phyloP scores from a whole-genome alignment of 2,888 invertebrate species.

The Drosophila neonasuta region DNA sequence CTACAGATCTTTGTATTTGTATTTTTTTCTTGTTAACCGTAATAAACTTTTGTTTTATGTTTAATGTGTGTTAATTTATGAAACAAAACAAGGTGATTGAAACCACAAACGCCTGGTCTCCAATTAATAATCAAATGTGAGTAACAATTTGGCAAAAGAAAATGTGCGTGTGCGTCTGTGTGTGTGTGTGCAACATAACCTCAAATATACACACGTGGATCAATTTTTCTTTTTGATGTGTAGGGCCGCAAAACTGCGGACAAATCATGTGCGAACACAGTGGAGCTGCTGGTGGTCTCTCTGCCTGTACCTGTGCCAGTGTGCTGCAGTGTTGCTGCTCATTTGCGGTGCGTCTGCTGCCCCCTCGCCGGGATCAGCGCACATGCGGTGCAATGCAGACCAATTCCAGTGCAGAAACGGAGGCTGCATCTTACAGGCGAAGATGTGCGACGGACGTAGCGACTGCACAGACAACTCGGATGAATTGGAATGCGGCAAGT shows the following conservation, averaged over 20 bases:
- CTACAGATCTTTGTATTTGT: constrained; percentile 14
- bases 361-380: constrained; percentile 51
- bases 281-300: constrained; percentile 38
- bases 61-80: constrained; percentile 29
- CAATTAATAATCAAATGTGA: constrained; percentile 47
- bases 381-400: constrained; percentile 78
- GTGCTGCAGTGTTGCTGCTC: constrained; percentile 56
- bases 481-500: constrained; percentile 80
- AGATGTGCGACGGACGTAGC: constrained; percentile 79
- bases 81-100: constrained; percentile 24
- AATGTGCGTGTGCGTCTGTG: too few species aligned
- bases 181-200: constrained; percentile 38
- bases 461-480: constrained; percentile 81
- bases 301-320: constrained; percentile 31
- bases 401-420: constrained; percentile 84
- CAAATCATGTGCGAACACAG: constrained; percentile 51
- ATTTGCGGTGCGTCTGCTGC: constrained; percentile 64
- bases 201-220: constrained; percentile 50
- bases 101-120: constrained; percentile 19
- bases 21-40: constrained; percentile 19
- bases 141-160: constrained; percentile 4
- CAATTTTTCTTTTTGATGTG: not conserved
- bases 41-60: constrained; percentile 19
- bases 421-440: constrained; percentile 78
- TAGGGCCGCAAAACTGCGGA: constrained; percentile 36